Percentiles rank a stretch among this genome's conserved stretches.
These are phyloP conservation scores for Protobothrops mucrosquamatus DNA, from an alignment of 2,113 vertebrate genomes.

Conservation along the genomic window DNA sequence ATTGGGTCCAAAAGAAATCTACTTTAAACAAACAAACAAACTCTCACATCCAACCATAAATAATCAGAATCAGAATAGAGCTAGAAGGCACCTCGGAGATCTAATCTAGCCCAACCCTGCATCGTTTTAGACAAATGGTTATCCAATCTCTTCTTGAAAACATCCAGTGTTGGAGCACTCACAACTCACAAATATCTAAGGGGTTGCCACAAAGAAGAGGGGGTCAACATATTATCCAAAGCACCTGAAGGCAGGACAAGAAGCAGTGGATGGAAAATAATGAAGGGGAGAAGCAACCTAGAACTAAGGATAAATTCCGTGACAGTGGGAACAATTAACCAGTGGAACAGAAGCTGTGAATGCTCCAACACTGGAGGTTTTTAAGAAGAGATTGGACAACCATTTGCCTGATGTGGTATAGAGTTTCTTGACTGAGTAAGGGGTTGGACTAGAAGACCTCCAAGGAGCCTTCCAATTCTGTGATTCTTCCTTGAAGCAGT, in stretches of 20 bases:
- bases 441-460: no score
- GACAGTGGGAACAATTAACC: not conserved
- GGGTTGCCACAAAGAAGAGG: not conserved
- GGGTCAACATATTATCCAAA: not conserved
- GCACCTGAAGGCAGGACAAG: not conserved
- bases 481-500: no score
- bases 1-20: not conserved
- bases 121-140: not conserved
- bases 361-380: not conserved
- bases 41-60: not conserved
- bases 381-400: no score
- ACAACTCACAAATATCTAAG: not conserved
- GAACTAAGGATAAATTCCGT: not conserved
- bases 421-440: no score
- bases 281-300: not conserved
- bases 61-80: not conserved
- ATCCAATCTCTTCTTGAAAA: not conserved
- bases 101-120: not conserved
- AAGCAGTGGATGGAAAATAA: not conserved
- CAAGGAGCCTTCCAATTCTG: no score
- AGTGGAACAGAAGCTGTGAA: not conserved
- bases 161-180: not conserved
- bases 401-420: no score
- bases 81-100: not conserved
- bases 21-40: not conserved